Base-by-base conservation (phyloP, 2,888 invertebrate genomes). In the Ischnus inquisitorius region DNA sequence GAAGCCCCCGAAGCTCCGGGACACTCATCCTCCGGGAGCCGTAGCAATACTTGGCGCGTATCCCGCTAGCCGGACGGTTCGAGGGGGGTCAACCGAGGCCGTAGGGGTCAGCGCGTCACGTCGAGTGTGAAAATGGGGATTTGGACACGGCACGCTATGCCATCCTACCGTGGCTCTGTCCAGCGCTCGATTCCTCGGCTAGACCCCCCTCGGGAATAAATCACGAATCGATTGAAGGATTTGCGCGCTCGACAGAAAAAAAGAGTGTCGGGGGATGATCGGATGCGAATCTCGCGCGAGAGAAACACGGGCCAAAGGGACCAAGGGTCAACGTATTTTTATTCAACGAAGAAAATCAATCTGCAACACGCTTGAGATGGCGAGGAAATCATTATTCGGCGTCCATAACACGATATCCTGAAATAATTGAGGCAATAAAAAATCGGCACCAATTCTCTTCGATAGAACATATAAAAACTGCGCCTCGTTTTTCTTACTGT, bases 101-200 rank as follows among this genome's bases (percentile, higher is more conserved):
- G 62, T 39, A 82, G 85, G 88, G 90, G 91, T 92, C 91, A 91
- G 87, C 86, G 87, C 86, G 89, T 90, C 89, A 92, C 88, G 88
- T 92, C 89, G 90, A 92, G 92, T 93, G 93, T 92, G 90, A 93
- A 93, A 92, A 91, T 88, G 86, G 88, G 89, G 91, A 91, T 92
- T 89, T 89, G 82, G 78, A 83, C 65, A 71, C 57, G 39, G 39
- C 65, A 54, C 60, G 60, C 60, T 60, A 22, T 22, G 60, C 60
- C 60, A n/a, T 60, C 25, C 28, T 60, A 25, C 60, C 28, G 1
- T 28, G 14, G 22, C 39, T 75, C 46, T 71, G 74, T 64, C 75
- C 54, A 64, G 51, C 25, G 43, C 46, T 46, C 57, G 39, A 76
- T 72, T 81, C 57, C 48, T 41, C 72, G 77, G 57, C n/a, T 57